phyloP scores from a whole-genome alignment of 2,888 invertebrate species.

The Beris morrisii region DNA sequence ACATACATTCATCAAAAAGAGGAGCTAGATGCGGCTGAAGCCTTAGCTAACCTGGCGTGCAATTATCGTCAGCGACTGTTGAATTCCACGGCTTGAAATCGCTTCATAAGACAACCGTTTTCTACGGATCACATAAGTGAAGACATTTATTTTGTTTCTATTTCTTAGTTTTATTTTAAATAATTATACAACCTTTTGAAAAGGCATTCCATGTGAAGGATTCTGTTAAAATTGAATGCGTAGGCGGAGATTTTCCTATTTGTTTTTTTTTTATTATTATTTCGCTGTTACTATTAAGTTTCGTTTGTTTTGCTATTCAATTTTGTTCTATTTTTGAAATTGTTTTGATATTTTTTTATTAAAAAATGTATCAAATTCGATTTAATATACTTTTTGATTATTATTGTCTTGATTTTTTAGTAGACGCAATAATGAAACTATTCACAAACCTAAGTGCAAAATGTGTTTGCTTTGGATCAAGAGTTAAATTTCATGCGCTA shows the following conservation, averaged over 20 bases:
- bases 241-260: no score
- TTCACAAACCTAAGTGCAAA: no score
- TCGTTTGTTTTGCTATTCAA: no score
- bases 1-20: conserved; percentile 64
- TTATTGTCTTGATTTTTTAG: no score
- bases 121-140: not conserved
- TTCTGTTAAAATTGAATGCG: conserved; percentile 6
- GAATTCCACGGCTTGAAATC: conserved; percentile 40
- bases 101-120: conserved; percentile 3
- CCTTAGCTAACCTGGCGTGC: conserved; percentile 68
- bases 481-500: no score
- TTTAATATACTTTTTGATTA: no score
- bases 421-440: no score
- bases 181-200: conserved; percentile 28
- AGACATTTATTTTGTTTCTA: conserved; percentile 3
- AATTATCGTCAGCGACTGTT: conserved; percentile 53
- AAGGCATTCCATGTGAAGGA: conserved; percentile 36
- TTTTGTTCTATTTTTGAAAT: no score
- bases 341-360: not conserved
- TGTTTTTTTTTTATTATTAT: no score
- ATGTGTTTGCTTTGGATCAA: no score
- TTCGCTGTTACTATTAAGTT: no score
- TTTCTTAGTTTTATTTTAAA: conserved; percentile 16
- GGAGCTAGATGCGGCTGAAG: conserved; percentile 76
- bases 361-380: no score